These are phyloP conservation scores for Trachymyrmex septentrionalis DNA, from an alignment of 1,140 invertebrate species.

Conservation along the genomic window DNA sequence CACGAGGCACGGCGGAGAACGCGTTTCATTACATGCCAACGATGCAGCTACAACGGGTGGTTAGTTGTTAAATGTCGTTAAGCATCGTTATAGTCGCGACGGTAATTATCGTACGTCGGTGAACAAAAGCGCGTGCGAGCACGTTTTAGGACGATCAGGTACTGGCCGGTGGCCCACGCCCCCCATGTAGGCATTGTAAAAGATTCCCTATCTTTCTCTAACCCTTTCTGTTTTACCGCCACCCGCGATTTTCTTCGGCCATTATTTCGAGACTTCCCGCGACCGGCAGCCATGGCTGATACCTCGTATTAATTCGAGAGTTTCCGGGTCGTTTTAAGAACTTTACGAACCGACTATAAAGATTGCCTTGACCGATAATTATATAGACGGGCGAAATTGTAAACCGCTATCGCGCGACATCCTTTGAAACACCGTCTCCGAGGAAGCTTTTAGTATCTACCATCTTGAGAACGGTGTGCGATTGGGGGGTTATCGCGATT, in stretches of 20 bases:
- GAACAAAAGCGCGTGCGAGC: conserved; percentile 58
- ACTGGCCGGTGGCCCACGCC: not conserved
- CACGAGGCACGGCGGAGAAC: conserved; percentile 55
- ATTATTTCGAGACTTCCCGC: conserved; percentile 72
- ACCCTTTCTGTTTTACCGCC: not conserved
- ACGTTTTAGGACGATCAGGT: conserved; percentile 22
- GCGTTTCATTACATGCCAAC: conserved; percentile 68
- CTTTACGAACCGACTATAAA: conserved; percentile 79
- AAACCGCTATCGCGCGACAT: conserved; percentile 72
- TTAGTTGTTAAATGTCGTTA: conserved; percentile 76
- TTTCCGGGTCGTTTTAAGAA: conserved; percentile 74
- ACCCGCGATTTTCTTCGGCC: conserved; percentile 20
- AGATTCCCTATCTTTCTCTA: conserved; percentile 51
- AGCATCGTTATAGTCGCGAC: conserved; percentile 72
- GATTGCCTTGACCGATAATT: conserved; percentile 80
- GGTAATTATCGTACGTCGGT: conserved; percentile 73
- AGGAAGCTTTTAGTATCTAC: conserved; percentile 40
- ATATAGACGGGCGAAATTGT: conserved; percentile 75
- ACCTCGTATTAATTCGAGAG: conserved; percentile 75
- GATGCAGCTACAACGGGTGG: conserved; percentile 68
- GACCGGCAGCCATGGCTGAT: conserved; percentile 63
- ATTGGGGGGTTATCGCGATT: conserved; percentile 55
- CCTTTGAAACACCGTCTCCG: conserved; percentile 41
- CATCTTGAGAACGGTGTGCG: conserved; percentile 23
- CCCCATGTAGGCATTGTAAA: conserved; percentile 60